These are phyloP conservation scores for Paramormyrops hopkinsi DNA, from an alignment of 2,797 vertebrate species.

Conservation along the genomic window DNA sequence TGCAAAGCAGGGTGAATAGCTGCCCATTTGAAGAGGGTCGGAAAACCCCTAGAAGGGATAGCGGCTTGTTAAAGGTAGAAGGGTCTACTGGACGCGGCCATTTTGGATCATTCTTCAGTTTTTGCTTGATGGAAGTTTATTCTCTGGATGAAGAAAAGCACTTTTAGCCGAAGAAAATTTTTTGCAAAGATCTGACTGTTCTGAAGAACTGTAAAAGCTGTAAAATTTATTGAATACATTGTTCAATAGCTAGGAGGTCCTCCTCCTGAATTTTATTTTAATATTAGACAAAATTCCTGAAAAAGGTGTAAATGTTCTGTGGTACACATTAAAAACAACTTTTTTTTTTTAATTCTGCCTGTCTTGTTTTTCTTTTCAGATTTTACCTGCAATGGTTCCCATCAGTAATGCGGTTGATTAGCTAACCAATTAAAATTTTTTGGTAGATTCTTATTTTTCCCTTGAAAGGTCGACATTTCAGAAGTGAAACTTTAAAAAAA, in stretches of 20 bases:
- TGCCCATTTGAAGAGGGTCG: not conserved
- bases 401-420: not conserved
- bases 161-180: not conserved
- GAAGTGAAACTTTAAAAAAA: not conserved
- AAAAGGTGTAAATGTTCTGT: not conserved
- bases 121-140: not conserved
- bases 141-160: not conserved
- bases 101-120: not conserved
- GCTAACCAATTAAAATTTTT: not conserved
- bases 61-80: not conserved
- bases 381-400: not conserved
- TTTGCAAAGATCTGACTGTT: not conserved
- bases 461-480: not conserved
- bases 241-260: not conserved
- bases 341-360: too few relatives aligned
- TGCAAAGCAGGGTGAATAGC: not conserved
- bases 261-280: not conserved
- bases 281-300: not conserved
- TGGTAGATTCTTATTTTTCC: not conserved
- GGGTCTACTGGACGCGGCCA: not conserved
- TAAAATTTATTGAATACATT: not conserved
- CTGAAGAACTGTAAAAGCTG: not conserved
- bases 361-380: not conserved
- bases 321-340: not conserved
- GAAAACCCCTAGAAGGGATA: not conserved